phyloP scores from a whole-genome alignment of 2,113 vertebrate genomes.

The Hylia prasina region DNA sequence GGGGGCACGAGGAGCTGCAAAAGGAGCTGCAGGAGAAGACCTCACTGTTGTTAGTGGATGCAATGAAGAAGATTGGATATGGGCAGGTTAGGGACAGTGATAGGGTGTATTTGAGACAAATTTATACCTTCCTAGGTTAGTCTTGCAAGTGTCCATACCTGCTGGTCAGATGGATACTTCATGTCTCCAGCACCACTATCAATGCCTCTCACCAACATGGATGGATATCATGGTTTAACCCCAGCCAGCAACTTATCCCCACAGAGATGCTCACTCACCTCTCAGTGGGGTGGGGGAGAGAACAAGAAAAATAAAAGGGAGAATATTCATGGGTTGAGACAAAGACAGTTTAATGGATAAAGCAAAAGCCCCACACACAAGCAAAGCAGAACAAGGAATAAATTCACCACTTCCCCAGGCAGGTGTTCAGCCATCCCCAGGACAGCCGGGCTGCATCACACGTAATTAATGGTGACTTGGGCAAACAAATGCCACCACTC shows the following conservation, averaged over 20 bases:
- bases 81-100: background rate
- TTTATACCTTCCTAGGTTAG: background rate
- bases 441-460: background rate
- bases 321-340: background rate
- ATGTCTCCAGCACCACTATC: background rate
- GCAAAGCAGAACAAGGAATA: background rate
- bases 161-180: background rate
- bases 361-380: background rate
- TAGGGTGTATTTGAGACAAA: background rate
- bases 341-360: background rate
- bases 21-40: background rate
- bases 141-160: background rate
- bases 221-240: background rate
- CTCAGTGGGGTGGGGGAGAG: fast-evolving
- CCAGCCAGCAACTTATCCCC: background rate
- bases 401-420: background rate
- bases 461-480: fast-evolving
- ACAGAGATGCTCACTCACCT: background rate
- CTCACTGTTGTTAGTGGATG: background rate
- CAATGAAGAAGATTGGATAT: background rate
- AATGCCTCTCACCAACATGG: background rate
- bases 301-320: background rate
- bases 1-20: background rate
- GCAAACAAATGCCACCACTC: background rate
- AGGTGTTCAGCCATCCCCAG: background rate